Base-by-base conservation (phyloP, 2,888 invertebrate species). In the Anarsia innoxiella region DNA sequence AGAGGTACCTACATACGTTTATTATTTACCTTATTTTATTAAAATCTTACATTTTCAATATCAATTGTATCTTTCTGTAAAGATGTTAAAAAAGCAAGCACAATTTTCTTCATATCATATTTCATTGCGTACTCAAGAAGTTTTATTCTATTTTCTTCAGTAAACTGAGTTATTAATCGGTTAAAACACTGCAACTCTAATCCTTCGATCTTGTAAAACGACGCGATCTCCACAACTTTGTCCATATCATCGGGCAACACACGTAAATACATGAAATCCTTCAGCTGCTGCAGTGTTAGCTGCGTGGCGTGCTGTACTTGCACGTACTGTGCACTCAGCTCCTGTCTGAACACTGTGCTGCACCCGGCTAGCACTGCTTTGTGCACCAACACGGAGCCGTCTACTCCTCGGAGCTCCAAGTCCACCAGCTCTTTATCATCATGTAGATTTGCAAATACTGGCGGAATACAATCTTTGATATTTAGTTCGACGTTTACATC, bases 401-500 rank as follows among this genome's bases (percentile, higher is more conserved):
- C 26, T n/a, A 12, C 26, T 10, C 26, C 26, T 5, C 12, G 2
- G 26, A 26, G 26, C 11, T 26, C 26, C 9, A 26, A 26, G 12
- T 26, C 26, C 12, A 8, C 12, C 26, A 26, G 26, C 3, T 26
- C 5, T 12, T 11, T 6, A 12, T 26, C 26, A 3, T 26, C 26
- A 2, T 10, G 26, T n/a, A n/a, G n/a, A n/a, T n/a, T n/a, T n/a
- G n/a, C n/a, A n/a, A n/a, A n/a, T n/a, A n/a, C n/a, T n/a, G n/a
- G n/a, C n/a, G n/a, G n/a, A n/a, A n/a, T n/a, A n/a, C n/a, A n/a
- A n/a, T n/a, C n/a, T n/a, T n/a, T n/a, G n/a, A 59, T 45, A 12
- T 59, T 57, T 62, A 67, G 59, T 3, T 44, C 38, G 2, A 61
- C 52, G 0, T 37, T 14, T 0, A 66, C 45, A 30, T 64, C 58